phyloP scores from a whole-genome alignment of 2,888 invertebrate species.

The Xanthorhoe designata region DNA sequence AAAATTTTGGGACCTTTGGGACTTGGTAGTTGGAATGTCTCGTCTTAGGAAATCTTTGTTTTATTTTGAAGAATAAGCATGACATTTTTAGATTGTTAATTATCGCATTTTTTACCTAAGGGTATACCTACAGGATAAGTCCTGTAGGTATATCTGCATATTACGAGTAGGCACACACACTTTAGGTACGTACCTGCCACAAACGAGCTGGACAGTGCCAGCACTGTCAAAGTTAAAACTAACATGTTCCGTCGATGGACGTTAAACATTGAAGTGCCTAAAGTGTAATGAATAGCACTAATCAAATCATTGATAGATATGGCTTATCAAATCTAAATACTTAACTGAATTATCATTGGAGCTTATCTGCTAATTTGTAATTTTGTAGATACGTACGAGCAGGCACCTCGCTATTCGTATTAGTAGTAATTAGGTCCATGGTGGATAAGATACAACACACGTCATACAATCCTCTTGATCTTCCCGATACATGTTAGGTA shows the following conservation, averaged over 20 bases:
- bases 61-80: neutral
- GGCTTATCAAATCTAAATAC: constrained; percentile 25
- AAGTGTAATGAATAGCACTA: neutral
- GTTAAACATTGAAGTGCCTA: constrained; percentile 18
- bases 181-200: constrained; percentile 18
- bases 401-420: no score
- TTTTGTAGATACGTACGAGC: neutral
- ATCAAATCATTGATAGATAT: constrained; percentile 15
- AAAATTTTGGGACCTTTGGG: no score
- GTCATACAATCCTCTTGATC: neutral
- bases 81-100: no score
- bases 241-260: constrained; percentile 19
- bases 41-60: neutral
- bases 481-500: neutral
- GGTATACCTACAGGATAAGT: neutral
- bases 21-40: no score
- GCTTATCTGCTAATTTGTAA: neutral
- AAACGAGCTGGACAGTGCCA: constrained; percentile 18
- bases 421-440: no score
- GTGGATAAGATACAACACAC: neutral
- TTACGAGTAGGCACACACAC: neutral
- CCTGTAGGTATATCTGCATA: neutral
- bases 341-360: constrained; percentile 10
- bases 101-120: no score
- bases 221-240: constrained; percentile 15